phyloP scores from a whole-genome alignment of 2,113 vertebrate species.

The Pedetes capensis region DNA sequence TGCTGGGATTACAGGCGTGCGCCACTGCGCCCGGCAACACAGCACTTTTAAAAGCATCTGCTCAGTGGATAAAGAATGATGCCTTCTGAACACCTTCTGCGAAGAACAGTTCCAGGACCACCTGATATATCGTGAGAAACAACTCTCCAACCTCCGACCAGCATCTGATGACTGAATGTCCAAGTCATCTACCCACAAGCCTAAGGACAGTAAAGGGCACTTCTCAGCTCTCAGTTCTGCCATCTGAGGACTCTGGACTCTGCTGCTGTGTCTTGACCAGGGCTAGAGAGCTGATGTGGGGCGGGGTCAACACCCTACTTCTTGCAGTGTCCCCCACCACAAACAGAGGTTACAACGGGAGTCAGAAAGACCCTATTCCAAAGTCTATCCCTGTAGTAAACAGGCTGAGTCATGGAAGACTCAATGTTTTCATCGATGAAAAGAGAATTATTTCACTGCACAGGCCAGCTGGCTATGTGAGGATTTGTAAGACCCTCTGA shows the following conservation, averaged over 20 bases:
- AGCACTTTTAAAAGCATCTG: background rate
- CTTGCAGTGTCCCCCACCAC: fast-evolving
- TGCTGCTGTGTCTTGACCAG: background rate
- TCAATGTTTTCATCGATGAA: background rate
- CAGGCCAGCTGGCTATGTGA: background rate
- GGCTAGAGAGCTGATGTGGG: background rate
- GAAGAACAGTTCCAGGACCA: background rate
- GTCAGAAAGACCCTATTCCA: background rate
- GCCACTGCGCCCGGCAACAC: background rate
- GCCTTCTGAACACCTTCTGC: background rate
- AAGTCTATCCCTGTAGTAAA: background rate
- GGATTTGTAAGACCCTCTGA: background rate
- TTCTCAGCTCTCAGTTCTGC: background rate
- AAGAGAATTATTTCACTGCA: background rate
- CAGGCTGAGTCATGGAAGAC: background rate
- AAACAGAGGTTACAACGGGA: fast-evolving
- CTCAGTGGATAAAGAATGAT: background rate
- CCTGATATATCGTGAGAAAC: background rate
- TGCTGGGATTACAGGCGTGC: too few species aligned
- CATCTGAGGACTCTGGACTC: background rate
- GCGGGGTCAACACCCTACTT: fast-evolving
- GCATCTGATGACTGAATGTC: background rate
- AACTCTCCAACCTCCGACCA: background rate
- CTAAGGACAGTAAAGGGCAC: background rate
- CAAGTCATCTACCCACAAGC: background rate